Base-by-base conservation (phyloP, 1,140 invertebrate genomes). In the Zaprionus inermis region DNA sequence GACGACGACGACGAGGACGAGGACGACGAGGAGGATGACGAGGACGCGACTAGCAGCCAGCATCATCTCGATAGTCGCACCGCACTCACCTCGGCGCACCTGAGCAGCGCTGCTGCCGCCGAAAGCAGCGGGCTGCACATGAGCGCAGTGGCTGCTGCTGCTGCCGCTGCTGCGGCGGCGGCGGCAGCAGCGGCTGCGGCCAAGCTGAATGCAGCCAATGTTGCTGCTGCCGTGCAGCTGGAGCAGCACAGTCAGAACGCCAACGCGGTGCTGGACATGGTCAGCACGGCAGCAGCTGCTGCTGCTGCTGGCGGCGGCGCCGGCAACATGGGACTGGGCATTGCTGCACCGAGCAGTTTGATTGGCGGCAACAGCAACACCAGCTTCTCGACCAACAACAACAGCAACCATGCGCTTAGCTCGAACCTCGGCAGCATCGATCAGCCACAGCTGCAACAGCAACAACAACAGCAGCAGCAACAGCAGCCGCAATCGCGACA, bases 381-480 rank as follows among this genome's bases (percentile, higher is more conserved):
- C 28, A 89, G 84, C 67, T 86, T 88, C 61, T 88, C 82, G 16
- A 86, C 83, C 28, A 86, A 82, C 70, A 85, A 85, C 52, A 86
- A 82, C 58, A 86, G 83, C 76, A 86, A 83, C 34, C 82, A 86
- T 34, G 81, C 76, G 11, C 66, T 82, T 5, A 79, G 78, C 65
- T 44, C 38, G n/a, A 44, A n/a, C 6, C 38, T 44, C 3, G 38
- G 38, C n/a, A 44, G 38, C 1, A 14, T 20, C 58, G 57, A 59
- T 54, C 28, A 65, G 41, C 59, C 14, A 46, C 32, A 30, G n/a
- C 59, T 63, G 16, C 20, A 59, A 14, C 58, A 24, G 16, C 60
- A 55, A 14, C 36, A 38, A 3, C 34, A 36, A 3, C 34, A 36
- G 24, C 52, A 16, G 41, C 32, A 36, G 16, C 59, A 68, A 28